Conservation (phyloP, 2,113 vertebrate genomes). For the Halcyon malimbica region DNA sequence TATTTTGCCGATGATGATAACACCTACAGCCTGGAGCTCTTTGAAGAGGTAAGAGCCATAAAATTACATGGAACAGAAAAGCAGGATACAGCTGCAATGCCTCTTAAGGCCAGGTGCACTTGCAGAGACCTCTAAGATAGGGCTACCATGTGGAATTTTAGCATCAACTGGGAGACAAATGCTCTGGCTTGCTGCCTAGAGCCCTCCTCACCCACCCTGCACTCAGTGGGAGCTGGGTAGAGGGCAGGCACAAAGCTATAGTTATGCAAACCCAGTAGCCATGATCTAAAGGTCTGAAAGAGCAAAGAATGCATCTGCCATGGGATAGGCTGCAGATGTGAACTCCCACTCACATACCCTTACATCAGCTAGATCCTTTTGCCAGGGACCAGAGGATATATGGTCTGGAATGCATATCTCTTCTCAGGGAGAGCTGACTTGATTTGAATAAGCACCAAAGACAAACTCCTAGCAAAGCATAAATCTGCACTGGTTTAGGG, state of each 20-base stretch:
- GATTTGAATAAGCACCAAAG: not conserved
- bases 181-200: not conserved
- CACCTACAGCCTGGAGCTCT: slow-evolving; percentile 93
- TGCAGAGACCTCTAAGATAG: not conserved
- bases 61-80: not conserved
- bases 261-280: not conserved
- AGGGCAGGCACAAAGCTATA: not conserved
- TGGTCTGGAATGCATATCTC: not conserved
- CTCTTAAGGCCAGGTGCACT: not conserved
- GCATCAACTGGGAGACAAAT: not conserved
- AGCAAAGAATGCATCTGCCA: not conserved
- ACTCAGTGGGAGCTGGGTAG: not conserved
- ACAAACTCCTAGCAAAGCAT: not conserved
- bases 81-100: not conserved
- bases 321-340: not conserved
- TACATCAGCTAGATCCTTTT: not conserved
- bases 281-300: not conserved
- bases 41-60: slow-evolving; percentile 85
- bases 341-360: not conserved
- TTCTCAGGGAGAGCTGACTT: not conserved
- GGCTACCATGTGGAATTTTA: not conserved
- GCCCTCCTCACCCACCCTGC: fast-evolving
- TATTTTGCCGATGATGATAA: slow-evolving; percentile 98
- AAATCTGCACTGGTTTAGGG: not conserved
- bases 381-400: not conserved